Evolutionary conservation across 2,888 invertebrate genomes (phyloP), one percentile per base, ranked within the genome.

Genomic region (Drosophila recens): DNA sequence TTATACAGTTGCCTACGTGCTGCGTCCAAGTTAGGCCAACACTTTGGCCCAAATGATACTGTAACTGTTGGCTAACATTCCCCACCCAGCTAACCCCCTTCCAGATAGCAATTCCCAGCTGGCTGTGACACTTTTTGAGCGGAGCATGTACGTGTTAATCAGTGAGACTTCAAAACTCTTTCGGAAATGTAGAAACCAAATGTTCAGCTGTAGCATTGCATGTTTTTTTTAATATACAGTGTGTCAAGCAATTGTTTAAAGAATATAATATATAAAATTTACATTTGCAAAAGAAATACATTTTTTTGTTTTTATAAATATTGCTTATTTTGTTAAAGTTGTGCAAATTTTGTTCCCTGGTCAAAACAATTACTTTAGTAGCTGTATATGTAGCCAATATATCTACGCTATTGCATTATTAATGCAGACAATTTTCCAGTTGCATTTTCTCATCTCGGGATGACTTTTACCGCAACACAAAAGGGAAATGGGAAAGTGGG

Each of bases 1-100:
- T 83, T 86, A 81, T 88, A 78, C 64, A 64, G 70, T 71, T 56
- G 70, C 49, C 69, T 75, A 82, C 83, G 88, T 82, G 83, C 88
- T 86, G 83, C 54, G 71, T 61, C 71, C 42, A 43, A 59, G 69
- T 30, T 54, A 54, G 54, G 17, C 46, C 45, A 56, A 45, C 56
- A 52, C 38, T 65, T 67, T 38, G 54, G 53, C 66, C 72, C 61
- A 46, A 66, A 64, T 56, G 53, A 30, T 33, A 53, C 65, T 58
- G 17, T 52, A 58, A 45, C 52, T 20, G 61, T 51, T 54, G 30
- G 40, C 45, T 5, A 43, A 15, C 23, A 20, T 4, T 13, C 4
- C 38, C n/a, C 10, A 0, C 38, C 3, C 38, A 2, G 40, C 36
- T 6, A 10, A 1, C 13, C 38, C 17, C 30, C 20, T 17, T 45